Base-by-base conservation (phyloP, 2,113 vertebrate species). In the Oncorhynchus nerka region DNA sequence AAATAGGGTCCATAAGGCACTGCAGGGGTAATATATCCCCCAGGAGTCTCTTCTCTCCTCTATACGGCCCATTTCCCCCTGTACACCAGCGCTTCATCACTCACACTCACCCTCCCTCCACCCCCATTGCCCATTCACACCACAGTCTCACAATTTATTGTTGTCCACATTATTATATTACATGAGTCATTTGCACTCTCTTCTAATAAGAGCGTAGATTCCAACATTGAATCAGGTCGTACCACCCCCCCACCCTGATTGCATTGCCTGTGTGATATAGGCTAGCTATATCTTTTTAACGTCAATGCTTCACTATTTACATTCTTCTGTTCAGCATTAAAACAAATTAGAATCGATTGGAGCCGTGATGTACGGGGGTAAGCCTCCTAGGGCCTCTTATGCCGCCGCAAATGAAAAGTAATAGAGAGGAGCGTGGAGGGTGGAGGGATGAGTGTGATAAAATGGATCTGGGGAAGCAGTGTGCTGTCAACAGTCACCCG, bases 291-390 rank as follows among this genome's bases (percentile, higher is more conserved):
- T 86, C 80, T 84, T 88, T 83, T 87, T 82, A 81, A 86, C 75
- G 77, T 85, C 78, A 74, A 71, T 12, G 55, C 67, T 55, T 64
- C 69, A 81, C 81, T 84, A 85, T 91, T 88, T 88, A 89, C 86
- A 87, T 89, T 88, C 74, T 81, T 84, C 82, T 75, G 59, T 80
- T 89, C 83, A 89, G 87, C 90, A 86, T 86, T 90, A 89, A 89
- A 92, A 87, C 80, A 80, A 88, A 91, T 93, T 89, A 82, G 86
- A 87, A 92, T 90, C 82, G 88, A 92, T 91, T 84, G 59, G 26
- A 71, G 39, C 26, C 39, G 45, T 86, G 88, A 91, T 89, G 86
- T 90, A 90, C 76, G 76, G 79, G 30, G 80, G 61, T 45, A 45
- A 71, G 76, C 82, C 39, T 70, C 30, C 67, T 67, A n/a, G 22